These are phyloP conservation scores for Peromyscus californicus DNA, from an alignment of 2,113 vertebrate species.

Conservation along the genomic window DNA sequence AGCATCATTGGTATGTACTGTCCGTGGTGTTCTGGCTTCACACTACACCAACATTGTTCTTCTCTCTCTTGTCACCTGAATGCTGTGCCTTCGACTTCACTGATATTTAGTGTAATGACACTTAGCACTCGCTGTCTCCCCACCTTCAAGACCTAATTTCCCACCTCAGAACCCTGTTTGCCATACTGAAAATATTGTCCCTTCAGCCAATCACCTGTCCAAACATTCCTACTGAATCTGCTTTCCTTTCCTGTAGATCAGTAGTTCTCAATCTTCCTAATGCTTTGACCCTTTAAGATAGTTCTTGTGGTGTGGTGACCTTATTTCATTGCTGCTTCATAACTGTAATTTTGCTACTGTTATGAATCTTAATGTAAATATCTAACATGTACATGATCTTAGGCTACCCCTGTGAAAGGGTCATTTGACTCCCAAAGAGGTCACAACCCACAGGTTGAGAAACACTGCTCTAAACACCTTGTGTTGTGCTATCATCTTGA, in stretches of 20 bases:
- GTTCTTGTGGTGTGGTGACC: background rate
- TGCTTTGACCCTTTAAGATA: background rate
- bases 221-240: background rate
- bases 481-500: accelerated
- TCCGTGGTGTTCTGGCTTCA: background rate
- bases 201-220: background rate
- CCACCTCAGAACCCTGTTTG: background rate
- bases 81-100: background rate
- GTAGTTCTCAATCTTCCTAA: background rate
- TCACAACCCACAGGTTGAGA: background rate
- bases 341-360: background rate
- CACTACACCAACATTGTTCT: accelerated
- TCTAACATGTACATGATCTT: background rate
- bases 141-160: background rate
- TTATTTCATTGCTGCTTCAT: background rate
- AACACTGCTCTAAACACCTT: accelerated
- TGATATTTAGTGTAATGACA: background rate
- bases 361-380: background rate
- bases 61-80: background rate
- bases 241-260: background rate
- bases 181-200: background rate
- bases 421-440: background rate
- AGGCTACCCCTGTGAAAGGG: background rate
- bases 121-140: background rate
- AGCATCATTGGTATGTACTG: accelerated